Base-by-base conservation (phyloP, 2,797 vertebrate species). In the Onychomys leucogaster region DNA sequence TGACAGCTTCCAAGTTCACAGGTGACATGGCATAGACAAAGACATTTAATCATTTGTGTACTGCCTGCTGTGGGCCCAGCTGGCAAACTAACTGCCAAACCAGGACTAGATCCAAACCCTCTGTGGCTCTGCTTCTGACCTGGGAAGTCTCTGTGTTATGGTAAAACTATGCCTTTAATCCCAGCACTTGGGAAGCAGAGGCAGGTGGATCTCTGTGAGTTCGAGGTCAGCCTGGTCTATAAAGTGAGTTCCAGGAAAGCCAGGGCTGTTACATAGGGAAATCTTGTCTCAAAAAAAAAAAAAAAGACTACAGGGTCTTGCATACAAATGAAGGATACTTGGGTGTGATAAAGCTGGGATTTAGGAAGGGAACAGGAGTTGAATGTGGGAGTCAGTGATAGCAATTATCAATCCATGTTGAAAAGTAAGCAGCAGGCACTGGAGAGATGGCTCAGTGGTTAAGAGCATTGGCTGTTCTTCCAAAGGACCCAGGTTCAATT, bases 271-370 rank as follows among this genome's bases (percentile, higher is more conserved):
- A 21, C 9, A 71, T 34, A 71, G 67, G n/a, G 32, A 37, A 21
- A 37, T 17, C 17, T n/a, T n/a, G 6, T n/a, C 67, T n/a, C 34
- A 52, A 27, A 29, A 34, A 69, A 34, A 34, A 34, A 69, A 11
- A 32, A 46, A 46, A 52, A 12, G 46, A 71, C 21, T 32, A 81
- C 6, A 0, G 3, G 8, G 63, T 27, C 81, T 81, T 94, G 32
- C 29, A 49, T 34, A 49, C 52, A 23, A 25, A n/a, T 23, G 32
- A 57, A 29, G 61, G 37, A 0, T 14, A 1, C 37, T 65, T 10
- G 0, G 0, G 0, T 4, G 1, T 0, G 14, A n/a, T 49, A 3
- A 12, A 61, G 37, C 52, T 6, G 57, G 23, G 9, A 13, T 59
- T 49, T 21, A 2, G 37, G 34, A 76, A n/a, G 46, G 78, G n/a